Conservation (phyloP, 2,888 invertebrate species). For the Stenodema calcarata region DNA sequence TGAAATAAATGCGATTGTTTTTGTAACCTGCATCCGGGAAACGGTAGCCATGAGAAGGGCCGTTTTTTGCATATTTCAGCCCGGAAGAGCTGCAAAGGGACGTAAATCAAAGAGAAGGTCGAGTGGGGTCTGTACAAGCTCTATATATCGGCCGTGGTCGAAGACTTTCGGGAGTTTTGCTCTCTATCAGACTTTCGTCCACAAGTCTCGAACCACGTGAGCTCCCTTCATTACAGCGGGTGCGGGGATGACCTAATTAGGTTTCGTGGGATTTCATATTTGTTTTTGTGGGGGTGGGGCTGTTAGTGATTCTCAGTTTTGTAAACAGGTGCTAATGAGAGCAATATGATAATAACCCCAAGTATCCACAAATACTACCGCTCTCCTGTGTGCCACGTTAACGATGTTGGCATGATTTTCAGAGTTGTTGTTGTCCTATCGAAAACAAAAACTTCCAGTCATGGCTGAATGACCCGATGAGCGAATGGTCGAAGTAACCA, state of each 20-base stretch:
- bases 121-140: neutral
- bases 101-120: conserved; percentile 17
- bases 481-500: too few relatives aligned
- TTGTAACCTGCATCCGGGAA: conserved; percentile 17
- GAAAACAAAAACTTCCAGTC: too few relatives aligned
- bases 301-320: neutral
- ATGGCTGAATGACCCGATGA: too few relatives aligned
- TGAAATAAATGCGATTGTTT: conserved; percentile 18
- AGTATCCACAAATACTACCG: neutral
- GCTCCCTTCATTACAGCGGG: neutral
- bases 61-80: conserved; percentile 8
- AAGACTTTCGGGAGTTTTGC: too few relatives aligned
- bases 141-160: too few relatives aligned
- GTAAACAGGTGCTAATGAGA: neutral
- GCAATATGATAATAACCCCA: neutral
- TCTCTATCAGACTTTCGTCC: neutral
- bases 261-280: neutral
- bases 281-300: neutral
- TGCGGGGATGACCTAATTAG: conserved; percentile 1
- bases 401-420: neutral
- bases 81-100: neutral
- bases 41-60: neutral
- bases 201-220: neutral
- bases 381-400: neutral
- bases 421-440: neutral